These are phyloP conservation scores for Drosophila mimetica DNA, from an alignment of 2,888 invertebrate species.

Conservation along the genomic window DNA sequence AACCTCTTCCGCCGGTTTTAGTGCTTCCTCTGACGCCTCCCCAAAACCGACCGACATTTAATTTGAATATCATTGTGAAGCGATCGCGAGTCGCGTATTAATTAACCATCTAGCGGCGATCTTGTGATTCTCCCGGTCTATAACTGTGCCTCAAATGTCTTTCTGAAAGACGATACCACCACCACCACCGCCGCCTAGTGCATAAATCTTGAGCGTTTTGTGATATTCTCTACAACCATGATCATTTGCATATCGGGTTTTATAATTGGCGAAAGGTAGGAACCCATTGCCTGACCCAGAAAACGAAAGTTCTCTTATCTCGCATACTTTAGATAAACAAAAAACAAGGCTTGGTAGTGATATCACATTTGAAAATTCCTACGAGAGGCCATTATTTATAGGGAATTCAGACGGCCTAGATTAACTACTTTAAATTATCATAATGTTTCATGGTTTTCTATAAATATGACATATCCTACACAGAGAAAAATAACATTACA, in stretches of 20 bases:
- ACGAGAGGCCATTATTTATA: conserved; percentile 8
- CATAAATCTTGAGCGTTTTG: conserved; percentile 32
- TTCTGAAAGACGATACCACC: conserved; percentile 2
- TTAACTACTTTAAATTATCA: not conserved
- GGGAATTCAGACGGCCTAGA: not conserved
- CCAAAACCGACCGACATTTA: conserved; percentile 33
- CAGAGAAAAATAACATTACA: too few relatives aligned
- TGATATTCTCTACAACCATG: conserved; percentile 82
- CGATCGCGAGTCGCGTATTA: conserved; percentile 28
- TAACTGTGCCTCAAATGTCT: conserved; percentile 36
- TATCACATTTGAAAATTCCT: conserved; percentile 4
- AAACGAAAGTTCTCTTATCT: conserved; percentile 48
- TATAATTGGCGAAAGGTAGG: conserved; percentile 86
- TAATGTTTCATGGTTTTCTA: not conserved
- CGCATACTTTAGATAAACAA: not conserved
- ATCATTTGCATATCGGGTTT: conserved; percentile 87
- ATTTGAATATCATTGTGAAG: conserved; percentile 56
- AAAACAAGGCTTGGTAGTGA: not conserved
- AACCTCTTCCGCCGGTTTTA: conserved; percentile 16
- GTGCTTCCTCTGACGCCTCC: conserved; percentile 50
- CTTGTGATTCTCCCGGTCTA: conserved; percentile 41
- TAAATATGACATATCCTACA: too few relatives aligned
- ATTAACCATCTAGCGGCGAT: conserved; percentile 42
- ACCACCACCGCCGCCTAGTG: conserved; percentile 14
- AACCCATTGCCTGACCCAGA: conserved; percentile 46